Percentiles rank a stretch among this genome's conserved stretches.
Evolutionary conservation across 1,140 invertebrate genomes (phyloP).

Genomic region (Babylonia areolata): DNA sequence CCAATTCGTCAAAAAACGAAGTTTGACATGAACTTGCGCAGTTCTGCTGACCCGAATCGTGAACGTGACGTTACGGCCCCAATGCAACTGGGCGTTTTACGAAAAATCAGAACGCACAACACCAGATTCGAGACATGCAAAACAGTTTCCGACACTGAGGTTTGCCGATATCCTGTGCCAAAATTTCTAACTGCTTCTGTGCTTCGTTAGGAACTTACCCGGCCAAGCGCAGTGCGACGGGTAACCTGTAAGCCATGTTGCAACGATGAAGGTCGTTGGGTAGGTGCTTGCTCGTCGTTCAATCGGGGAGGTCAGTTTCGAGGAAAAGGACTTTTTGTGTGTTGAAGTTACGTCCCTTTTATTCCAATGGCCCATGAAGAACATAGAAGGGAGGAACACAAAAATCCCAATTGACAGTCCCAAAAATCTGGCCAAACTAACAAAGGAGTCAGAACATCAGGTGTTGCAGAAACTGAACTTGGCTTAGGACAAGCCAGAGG

Average conservation of each 20-base stretch:
- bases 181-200: not conserved
- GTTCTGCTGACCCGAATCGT: too few relatives aligned
- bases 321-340: not conserved
- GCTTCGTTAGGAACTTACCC: not conserved
- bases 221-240: not conserved
- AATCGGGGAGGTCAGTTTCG: not conserved
- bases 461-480: too few relatives aligned
- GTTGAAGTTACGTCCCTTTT: not conserved
- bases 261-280: not conserved
- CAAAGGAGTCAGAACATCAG: too few relatives aligned
- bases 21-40: too few relatives aligned
- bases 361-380: too few relatives aligned
- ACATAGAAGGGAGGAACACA: too few relatives aligned
- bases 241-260: not conserved
- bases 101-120: not conserved
- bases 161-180: not conserved
- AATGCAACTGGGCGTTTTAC: too few relatives aligned
- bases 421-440: too few relatives aligned
- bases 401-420: too few relatives aligned
- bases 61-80: too few relatives aligned
- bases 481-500: too few relatives aligned
- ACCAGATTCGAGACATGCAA: not conserved
- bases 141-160: not conserved
- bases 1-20: too few relatives aligned
- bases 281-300: not conserved